Evolutionary conservation across 1,140 invertebrate genomes (phyloP), one percentile per base, ranked within the genome.

Genomic region (Halyomorpha halys): DNA sequence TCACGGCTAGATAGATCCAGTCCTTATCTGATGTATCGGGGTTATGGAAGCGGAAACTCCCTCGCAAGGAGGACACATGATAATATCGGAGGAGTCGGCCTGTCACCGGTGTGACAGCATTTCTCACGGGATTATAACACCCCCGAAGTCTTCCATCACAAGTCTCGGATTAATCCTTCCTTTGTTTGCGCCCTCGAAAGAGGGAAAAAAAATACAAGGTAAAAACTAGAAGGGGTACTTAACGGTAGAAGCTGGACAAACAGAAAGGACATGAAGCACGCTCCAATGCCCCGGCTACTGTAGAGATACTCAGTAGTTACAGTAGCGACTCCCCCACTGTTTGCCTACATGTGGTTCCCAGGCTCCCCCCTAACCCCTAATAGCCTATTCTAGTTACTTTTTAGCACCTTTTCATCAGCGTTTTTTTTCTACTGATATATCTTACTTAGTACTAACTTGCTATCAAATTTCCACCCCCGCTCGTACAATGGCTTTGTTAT

Each of bases 71-170:
- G 15, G 18, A 47, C 45, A n/a, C 15, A 47, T n/a, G 45, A 47
- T 47, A 18, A 47, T 47, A 47, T 47, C 45, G 3, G 45, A 47
- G 45, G 5, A 49, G 14, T 8, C n/a, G n/a, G 5, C 47, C 4
- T 18, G n/a, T 49, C 47, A 19, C n/a, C 47, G 3, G n/a, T 47
- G 2, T 49, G 47, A 19, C 47, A 49, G n/a, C 47, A 18, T 49
- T 49, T 49, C 47, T 49, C 47, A 49, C 47, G 47, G 47, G 47
- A 49, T 49, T 49, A 49, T 49, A 49, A 49, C 47, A 49, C 47
- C 47, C 47, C 47, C 47, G 47, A 6, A 5, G n/a, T 13, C n/a
- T 49, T 49, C 21, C 47, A 19, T 19, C n/a, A 19, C 47, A 49
- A 49, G 47, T 49, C 21, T 49, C 9, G 47, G n/a, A 18, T 49